Conservation (phyloP, 2,113 vertebrate genomes). For the Hypanus sabinus region DNA sequence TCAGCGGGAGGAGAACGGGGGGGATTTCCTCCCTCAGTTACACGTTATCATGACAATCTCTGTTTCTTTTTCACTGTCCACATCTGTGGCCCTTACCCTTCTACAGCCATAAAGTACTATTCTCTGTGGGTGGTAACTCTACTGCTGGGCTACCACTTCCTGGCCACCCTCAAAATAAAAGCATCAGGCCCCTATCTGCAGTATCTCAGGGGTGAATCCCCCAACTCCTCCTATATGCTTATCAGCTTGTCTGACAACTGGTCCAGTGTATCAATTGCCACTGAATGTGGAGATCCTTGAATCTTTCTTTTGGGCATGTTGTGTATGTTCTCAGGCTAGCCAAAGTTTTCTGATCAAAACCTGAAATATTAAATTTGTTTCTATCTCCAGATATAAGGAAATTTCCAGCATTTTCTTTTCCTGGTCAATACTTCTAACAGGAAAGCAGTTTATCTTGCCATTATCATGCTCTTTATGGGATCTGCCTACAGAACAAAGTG, state of each 20-base stretch:
- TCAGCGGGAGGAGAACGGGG: background rate
- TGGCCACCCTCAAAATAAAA: background rate
- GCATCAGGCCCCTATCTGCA: background rate
- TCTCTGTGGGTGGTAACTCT: background rate
- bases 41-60: conserved; percentile 13
- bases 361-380: too few relatives aligned
- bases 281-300: background rate
- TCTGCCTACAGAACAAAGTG: background rate
- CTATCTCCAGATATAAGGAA: too few relatives aligned
- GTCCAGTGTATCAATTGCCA: background rate
- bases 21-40: background rate
- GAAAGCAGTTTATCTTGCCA: background rate
- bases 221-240: too few relatives aligned
- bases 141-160: background rate
- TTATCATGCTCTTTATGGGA: background rate
- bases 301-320: background rate
- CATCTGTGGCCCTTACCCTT: background rate
- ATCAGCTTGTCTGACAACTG: background rate
- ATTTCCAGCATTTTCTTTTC: too few relatives aligned
- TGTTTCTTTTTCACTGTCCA: background rate
- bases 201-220: background rate
- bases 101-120: background rate
- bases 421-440: background rate
- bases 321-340: background rate
- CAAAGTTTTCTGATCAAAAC: background rate